phyloP scores from a whole-genome alignment of 2,888 invertebrate genomes.

The Mimachlamys varia region DNA sequence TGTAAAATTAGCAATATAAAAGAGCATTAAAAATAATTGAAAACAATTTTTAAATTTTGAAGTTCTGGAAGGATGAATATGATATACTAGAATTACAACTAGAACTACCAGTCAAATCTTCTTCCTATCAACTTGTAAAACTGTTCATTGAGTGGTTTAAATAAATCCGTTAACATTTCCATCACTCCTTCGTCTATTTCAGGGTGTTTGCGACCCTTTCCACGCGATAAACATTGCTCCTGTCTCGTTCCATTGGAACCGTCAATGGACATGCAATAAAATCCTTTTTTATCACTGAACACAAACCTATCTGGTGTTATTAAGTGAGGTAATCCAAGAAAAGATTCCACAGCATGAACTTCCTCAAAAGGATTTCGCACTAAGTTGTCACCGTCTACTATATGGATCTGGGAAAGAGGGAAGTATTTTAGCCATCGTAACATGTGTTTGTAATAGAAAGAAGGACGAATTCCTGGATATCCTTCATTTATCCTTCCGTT shows the following conservation, averaged over 20 bases:
- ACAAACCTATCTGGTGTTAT: slow-evolving; percentile 89
- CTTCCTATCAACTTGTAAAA: slow-evolving; percentile 92
- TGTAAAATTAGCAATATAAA: too few species aligned
- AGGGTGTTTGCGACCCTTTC: slow-evolving; percentile 93
- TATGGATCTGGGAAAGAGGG: slow-evolving; percentile 93
- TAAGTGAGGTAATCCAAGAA: slow-evolving; percentile 68
- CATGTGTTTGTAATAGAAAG: slow-evolving; percentile 86
- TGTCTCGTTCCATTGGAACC: slow-evolving; percentile 37
- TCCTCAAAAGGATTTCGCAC: slow-evolving; percentile 69
- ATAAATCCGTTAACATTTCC: slow-evolving; percentile 72
- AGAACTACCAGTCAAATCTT: slow-evolving; percentile 92
- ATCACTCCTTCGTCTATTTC: slow-evolving; percentile 89
- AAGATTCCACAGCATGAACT: slow-evolving; percentile 70
- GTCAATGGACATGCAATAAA: slow-evolving; percentile 90
- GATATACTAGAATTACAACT: background rate
- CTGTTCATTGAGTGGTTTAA: slow-evolving; percentile 73
- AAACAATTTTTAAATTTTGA: too few species aligned
- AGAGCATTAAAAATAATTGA: too few species aligned
- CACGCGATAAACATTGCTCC: slow-evolving; percentile 94
- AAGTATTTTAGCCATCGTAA: slow-evolving; percentile 96
- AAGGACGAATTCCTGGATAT: slow-evolving; percentile 80
- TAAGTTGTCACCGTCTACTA: slow-evolving; percentile 87
- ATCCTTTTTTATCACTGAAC: slow-evolving; percentile 97
- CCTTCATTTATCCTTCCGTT: slow-evolving; percentile 78
- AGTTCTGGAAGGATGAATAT: too few species aligned